These are phyloP conservation scores for Himalopsyche tibetana DNA, from an alignment of 2,888 invertebrate species.

Conservation along the genomic window DNA sequence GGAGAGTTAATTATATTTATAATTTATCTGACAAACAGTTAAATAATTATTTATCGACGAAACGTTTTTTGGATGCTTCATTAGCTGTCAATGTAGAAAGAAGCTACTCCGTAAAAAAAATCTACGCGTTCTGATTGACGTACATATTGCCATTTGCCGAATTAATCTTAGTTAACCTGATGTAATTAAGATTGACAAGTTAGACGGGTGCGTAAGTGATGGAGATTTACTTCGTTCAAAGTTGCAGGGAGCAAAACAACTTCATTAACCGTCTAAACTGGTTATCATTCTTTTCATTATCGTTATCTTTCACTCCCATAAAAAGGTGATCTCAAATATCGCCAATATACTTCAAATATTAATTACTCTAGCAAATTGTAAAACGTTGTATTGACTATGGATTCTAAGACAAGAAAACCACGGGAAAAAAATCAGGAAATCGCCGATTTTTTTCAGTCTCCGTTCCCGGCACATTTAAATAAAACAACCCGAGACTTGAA, in stretches of 20 bases:
- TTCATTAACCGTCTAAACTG: constrained; percentile 6
- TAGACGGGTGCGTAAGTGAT: constrained; percentile 62
- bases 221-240: constrained; percentile 60
- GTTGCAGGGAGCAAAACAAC: constrained; percentile 35
- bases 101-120: constrained; percentile 24
- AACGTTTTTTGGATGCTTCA: not conserved
- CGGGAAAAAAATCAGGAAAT: too few species aligned
- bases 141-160: constrained; percentile 61
- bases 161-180: constrained; percentile 65
- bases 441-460: too few species aligned
- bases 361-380: too few species aligned
- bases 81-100: constrained; percentile 25
- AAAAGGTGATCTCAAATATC: too few species aligned
- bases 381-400: too few species aligned
- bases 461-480: too few species aligned
- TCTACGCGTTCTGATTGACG: constrained; percentile 58
- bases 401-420: too few species aligned
- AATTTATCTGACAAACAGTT: too few species aligned
- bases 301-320: not conserved
- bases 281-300: constrained; percentile 23
- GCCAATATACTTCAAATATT: too few species aligned
- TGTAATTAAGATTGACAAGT: constrained; percentile 65
- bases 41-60: not conserved
- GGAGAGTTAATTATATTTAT: too few species aligned
- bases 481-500: too few species aligned